Conservation (phyloP, 2,113 vertebrate species). For the Microcebus murinus region DNA sequence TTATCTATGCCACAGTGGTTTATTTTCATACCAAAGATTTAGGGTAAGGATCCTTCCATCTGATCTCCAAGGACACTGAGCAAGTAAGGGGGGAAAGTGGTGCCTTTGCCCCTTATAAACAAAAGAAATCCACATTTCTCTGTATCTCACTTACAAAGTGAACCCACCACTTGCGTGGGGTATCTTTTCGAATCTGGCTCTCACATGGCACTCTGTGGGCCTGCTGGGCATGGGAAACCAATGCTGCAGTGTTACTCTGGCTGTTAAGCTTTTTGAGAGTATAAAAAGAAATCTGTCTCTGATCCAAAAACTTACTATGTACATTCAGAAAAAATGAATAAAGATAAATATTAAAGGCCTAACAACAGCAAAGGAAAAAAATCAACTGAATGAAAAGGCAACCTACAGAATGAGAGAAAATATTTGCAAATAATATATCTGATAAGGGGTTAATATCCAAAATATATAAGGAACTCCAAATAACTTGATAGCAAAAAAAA, state of each 20-base stretch:
- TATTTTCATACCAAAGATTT: background rate
- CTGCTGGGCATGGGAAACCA: background rate
- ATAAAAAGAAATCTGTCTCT: background rate
- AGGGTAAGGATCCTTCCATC: background rate
- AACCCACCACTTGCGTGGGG: background rate
- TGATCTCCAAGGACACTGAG: background rate
- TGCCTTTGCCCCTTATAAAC: background rate
- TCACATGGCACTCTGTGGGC: background rate
- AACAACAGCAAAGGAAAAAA: background rate
- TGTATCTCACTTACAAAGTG: background rate
- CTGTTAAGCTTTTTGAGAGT: background rate
- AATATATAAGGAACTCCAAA: background rate
- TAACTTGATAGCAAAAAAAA: background rate
- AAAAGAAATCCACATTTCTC: background rate
- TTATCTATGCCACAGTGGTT: background rate
- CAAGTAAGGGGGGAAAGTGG: background rate
- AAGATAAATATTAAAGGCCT: background rate
- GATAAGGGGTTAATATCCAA: background rate
- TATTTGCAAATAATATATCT: background rate
- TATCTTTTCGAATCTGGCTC: background rate
- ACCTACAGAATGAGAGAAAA: background rate
- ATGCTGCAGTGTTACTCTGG: background rate
- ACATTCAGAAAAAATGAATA: background rate
- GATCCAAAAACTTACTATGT: background rate
- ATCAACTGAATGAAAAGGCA: background rate